phyloP scores from a whole-genome alignment of 2,797 vertebrate species.

The Eulemur mongoz region DNA sequence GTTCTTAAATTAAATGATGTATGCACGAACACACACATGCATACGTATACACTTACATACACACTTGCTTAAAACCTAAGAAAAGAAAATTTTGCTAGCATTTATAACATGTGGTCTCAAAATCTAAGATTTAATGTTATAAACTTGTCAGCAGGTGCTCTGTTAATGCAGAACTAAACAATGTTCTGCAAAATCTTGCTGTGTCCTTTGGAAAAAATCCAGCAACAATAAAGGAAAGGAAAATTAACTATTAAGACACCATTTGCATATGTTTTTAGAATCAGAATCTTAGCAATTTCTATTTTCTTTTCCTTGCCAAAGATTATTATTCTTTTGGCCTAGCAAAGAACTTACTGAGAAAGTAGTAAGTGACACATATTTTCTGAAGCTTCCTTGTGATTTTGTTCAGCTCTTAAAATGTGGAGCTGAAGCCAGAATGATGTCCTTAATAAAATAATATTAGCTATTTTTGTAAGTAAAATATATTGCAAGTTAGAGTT shows the following conservation, averaged over 20 bases:
- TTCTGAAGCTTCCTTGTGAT: slow-evolving; percentile 25
- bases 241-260: slow-evolving; percentile 58
- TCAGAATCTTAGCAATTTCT: slow-evolving; percentile 24
- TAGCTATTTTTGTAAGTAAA: background rate
- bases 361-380: background rate
- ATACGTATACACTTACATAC: background rate
- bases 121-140: slow-evolving; percentile 69
- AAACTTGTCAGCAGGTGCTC: slow-evolving; percentile 77
- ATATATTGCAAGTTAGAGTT: background rate
- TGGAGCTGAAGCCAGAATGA: background rate
- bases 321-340: slow-evolving; percentile 38
- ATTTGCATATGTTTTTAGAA: background rate
- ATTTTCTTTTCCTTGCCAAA: slow-evolving; percentile 21
- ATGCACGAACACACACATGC: background rate
- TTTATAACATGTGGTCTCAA: slow-evolving; percentile 43
- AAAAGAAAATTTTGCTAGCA: slow-evolving; percentile 44
- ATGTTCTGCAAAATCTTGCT: slow-evolving; percentile 44
- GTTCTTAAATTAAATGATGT: background rate
- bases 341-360: background rate
- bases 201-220: slow-evolving; percentile 56
- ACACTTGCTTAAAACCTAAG: background rate
- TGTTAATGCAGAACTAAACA: slow-evolving; percentile 69
- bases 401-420: slow-evolving; percentile 7
- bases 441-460: slow-evolving; percentile 12
- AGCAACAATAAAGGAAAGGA: slow-evolving; percentile 39